Evolutionary conservation across 2,113 vertebrate species (phyloP).

Genomic region (Ammodytes marinus): DNA sequence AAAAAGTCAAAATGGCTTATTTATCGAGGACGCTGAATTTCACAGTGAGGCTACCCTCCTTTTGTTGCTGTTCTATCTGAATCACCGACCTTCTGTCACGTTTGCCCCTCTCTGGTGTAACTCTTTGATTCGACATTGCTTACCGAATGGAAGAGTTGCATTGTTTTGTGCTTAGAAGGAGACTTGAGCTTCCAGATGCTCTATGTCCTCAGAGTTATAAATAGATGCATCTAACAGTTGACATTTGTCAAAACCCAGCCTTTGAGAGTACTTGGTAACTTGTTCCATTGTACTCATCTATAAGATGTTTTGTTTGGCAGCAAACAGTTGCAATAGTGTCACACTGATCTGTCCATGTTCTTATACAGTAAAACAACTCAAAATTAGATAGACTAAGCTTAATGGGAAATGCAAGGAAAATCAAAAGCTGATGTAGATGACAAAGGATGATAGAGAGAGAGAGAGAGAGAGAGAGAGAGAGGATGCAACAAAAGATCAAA

Average conservation of each 20-base stretch:
- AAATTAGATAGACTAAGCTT: background rate
- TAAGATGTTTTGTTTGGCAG: background rate
- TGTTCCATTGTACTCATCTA: background rate
- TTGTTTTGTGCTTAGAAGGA: background rate
- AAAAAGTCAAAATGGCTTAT: background rate
- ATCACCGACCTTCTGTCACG: background rate
- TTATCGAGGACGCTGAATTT: background rate
- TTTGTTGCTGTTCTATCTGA: conserved; percentile 12
- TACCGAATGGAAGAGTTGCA: background rate
- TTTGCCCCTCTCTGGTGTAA: background rate
- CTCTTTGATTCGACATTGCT: background rate
- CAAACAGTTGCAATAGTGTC: background rate
- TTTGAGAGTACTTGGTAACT: background rate
- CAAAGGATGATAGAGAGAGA: background rate
- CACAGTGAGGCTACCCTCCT: background rate
- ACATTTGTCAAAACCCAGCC: background rate
- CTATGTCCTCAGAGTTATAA: background rate
- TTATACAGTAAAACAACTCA: background rate
- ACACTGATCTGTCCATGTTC: background rate
- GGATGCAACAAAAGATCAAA: background rate
- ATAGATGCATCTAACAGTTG: background rate
- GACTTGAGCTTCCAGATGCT: background rate
- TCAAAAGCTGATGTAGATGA: background rate
- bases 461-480: background rate
- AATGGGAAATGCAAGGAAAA: too few relatives aligned